Percentiles rank a stretch among this genome's conserved stretches.
Evolutionary conservation across 2,113 vertebrate genomes (phyloP).

Genomic region (Clarias magur): DNA sequence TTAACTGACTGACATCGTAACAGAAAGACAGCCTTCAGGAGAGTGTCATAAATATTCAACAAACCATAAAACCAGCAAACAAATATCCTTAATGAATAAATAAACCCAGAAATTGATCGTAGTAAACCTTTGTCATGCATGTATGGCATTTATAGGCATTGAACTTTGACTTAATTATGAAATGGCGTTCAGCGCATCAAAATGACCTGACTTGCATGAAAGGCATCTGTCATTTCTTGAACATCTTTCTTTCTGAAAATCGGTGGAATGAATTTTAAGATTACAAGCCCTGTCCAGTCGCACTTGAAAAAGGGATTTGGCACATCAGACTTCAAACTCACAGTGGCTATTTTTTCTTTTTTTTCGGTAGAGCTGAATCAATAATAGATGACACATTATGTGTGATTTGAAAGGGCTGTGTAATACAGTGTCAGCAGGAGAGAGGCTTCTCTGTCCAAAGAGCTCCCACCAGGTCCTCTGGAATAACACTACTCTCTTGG

Average conservation of each 20-base stretch:
- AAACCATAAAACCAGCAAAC: conserved; percentile 12
- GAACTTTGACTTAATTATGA: not conserved
- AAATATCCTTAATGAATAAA: not conserved
- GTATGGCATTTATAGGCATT: not conserved
- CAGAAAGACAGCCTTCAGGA: conserved; percentile 1
- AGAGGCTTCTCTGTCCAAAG: conserved; percentile 56
- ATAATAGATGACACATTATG: conserved; percentile 76
- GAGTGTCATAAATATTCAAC: not conserved
- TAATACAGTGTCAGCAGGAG: conserved; percentile 62
- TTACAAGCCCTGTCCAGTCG: conserved; percentile 22
- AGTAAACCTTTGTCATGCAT: not conserved
- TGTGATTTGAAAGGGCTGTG: conserved; percentile 64
- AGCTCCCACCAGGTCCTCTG: conserved; percentile 49
- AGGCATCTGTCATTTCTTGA: not conserved
- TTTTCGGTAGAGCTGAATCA: conserved; percentile 64
- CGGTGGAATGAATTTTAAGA: conserved; percentile 27
- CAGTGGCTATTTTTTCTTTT: conserved; percentile 66
- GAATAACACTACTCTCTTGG: conserved; percentile 44
- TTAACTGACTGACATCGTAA: conserved; percentile 3
- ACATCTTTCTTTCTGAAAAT: conserved; percentile 1
- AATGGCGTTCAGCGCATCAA: not conserved
- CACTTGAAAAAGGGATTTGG: conserved; percentile 24
- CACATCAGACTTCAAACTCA: conserved; percentile 56
- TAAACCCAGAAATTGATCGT: not conserved
- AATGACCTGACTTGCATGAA: not conserved